A percentile compares a stretch with the other conserved stretches of the same genome.
Conservation (phyloP, 2,113 vertebrate genomes). For the Oreochromis tanganicae region DNA sequence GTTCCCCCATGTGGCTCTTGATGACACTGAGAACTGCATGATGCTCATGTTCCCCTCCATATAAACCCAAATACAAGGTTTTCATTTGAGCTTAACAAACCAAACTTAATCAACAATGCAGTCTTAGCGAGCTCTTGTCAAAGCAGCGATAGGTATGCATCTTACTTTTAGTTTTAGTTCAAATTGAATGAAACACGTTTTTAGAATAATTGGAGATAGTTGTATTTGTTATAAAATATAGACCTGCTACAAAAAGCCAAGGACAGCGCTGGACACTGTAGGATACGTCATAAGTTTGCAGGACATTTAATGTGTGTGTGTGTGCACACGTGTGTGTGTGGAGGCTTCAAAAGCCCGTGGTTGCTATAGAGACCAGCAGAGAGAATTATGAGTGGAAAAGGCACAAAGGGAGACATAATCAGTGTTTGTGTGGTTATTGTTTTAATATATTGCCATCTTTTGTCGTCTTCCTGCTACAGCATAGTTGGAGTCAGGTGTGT, state of each 20-base stretch:
- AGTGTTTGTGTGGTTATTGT: slow-evolving; percentile 41
- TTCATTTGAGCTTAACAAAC: not conserved
- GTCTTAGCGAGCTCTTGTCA: not conserved
- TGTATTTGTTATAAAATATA: not conserved
- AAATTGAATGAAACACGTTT: not conserved
- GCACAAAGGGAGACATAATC: slow-evolving; percentile 31
- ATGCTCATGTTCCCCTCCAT: not conserved
- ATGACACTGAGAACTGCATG: slow-evolving; percentile 32
- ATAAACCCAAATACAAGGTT: slow-evolving; percentile 25
- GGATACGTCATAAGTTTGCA: not conserved
- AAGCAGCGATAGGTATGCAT: not conserved
- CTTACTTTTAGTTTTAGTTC: not conserved
- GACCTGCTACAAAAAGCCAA: not conserved
- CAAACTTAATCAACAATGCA: not conserved
- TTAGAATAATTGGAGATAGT: not conserved
- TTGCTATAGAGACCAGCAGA: slow-evolving; percentile 65
- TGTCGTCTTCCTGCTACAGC: not conserved
- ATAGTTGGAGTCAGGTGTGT: not conserved
- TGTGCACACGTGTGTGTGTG: not conserved
- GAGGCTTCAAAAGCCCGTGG: slow-evolving; percentile 35
- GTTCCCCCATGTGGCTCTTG: not conserved
- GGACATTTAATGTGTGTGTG: not conserved
- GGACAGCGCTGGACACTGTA: not conserved
- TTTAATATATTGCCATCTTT: slow-evolving; percentile 18
- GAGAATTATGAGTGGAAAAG: slow-evolving; percentile 37